Evolutionary conservation across 2,797 vertebrate genomes (phyloP), one percentile per base, ranked within the genome.

Genomic region (Pangasius sanitwongsei): DNA sequence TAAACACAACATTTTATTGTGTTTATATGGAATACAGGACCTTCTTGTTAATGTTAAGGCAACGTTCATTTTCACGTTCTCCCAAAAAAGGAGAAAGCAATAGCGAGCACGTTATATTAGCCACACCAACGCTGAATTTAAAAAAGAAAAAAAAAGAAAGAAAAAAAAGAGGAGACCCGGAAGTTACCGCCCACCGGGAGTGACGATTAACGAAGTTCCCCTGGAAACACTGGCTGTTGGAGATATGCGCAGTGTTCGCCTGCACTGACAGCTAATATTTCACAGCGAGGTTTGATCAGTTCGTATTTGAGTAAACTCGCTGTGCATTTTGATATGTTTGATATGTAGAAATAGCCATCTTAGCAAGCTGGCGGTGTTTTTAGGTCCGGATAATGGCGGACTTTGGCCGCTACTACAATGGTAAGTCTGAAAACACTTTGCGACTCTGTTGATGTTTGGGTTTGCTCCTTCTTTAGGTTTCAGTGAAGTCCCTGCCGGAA

Each of bases 401-500:
- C 25, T 92, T 95, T 92, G 94, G 94, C 13, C 93, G 95, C 86
- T 96, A 95, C 91, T 95, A 95, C 93, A 96, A 94, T 83, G 95
- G 96, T 96, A 93, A 95, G 95, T 92, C 34, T 83, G 18, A n/a
- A 41, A 50, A 83, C 80, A 80, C 34, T 50, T 6, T 25, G 28
- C 11, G 48, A 69, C 63, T 53, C 8, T 72, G 65, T 67, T 84
- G 44, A 53, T 70, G 37, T 72, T 86, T 16, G 31, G 31, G 13
- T 69, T 69, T 69, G 9, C 63, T 48, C 16, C 44, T 89, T 86
- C 82, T 67, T 75, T 48, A 96, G 95, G 93, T 80, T 48, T 2
- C 6, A 92, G 82, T 16, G 87, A 91, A 50, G 92, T 94, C 74
- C 74, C 88, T 75, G 89, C 92, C 92, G 92, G 67, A 65, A 94